phyloP scores from a whole-genome alignment of 2,888 invertebrate species.

The Conistra vaccinii region DNA sequence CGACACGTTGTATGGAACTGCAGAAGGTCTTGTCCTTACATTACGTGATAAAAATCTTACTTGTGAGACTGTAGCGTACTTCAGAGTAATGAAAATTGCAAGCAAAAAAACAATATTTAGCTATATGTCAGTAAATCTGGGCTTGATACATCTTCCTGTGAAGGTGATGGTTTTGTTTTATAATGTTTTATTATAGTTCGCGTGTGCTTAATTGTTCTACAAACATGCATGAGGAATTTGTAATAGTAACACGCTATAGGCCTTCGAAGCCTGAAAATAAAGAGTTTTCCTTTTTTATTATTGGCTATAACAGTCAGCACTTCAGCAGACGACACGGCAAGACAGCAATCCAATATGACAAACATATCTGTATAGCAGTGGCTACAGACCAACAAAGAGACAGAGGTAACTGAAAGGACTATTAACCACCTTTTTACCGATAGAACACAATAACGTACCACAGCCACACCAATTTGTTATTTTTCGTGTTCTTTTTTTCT shows the following conservation, averaged over 20 bases:
- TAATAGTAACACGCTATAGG: background rate
- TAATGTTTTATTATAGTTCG: background rate
- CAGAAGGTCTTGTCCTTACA: conserved; percentile 20
- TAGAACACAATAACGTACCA: too few species aligned
- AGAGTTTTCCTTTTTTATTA: background rate
- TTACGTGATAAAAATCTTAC: background rate
- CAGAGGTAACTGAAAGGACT: background rate
- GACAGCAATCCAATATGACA: background rate
- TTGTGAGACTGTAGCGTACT: background rate
- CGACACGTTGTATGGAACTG: background rate
- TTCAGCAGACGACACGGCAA: too few species aligned
- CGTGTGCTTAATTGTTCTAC: background rate
- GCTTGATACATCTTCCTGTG: too few species aligned
- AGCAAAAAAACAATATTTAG: background rate
- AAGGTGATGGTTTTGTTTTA: background rate
- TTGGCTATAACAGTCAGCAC: background rate
- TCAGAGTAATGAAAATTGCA: background rate
- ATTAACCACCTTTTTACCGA: background rate
- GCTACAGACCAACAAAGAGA: background rate
- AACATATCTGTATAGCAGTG: background rate
- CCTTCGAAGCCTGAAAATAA: background rate
- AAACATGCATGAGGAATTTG: background rate
- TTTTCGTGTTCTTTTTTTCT: too few species aligned
- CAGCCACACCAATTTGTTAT: too few species aligned
- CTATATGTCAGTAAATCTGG: too few species aligned